These are phyloP conservation scores for Lacerta agilis DNA, from an alignment of 2,797 vertebrate species.

Conservation along the genomic window DNA sequence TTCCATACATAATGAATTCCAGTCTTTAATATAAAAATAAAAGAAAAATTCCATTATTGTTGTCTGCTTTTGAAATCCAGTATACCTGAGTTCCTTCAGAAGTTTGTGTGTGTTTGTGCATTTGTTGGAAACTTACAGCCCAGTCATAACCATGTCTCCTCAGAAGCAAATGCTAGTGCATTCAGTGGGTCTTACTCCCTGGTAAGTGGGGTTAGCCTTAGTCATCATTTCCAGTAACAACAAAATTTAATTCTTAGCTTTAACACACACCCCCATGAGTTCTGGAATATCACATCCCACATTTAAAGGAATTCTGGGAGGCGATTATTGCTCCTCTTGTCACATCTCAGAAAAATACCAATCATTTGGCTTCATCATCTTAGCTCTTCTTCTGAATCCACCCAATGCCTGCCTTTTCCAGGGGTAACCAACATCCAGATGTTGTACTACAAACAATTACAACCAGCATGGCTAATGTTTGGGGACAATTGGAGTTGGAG, in stretches of 20 bases:
- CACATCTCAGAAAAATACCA: background rate
- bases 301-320: conserved; percentile 1
- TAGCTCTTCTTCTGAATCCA: background rate
- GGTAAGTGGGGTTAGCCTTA: background rate
- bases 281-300: background rate
- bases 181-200: too few species aligned
- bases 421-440: background rate
- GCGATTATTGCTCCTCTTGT: background rate
- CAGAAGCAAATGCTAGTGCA: too few species aligned
- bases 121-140: background rate
- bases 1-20: conserved; percentile 32
- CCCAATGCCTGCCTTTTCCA: background rate
- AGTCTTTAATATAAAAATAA: background rate
- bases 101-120: background rate
- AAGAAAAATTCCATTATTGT: conserved; percentile 21
- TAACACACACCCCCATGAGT: background rate
- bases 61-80: conserved; percentile 33
- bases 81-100: background rate
- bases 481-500: too few species aligned
- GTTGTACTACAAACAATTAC: background rate
- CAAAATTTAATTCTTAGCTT: too few species aligned
- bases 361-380: background rate
- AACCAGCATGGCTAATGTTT: too few species aligned
- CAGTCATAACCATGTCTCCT: too few species aligned
- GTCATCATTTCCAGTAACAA: background rate